phyloP scores from a whole-genome alignment of 2,113 vertebrate genomes.

The Chunga burmeisteri region DNA sequence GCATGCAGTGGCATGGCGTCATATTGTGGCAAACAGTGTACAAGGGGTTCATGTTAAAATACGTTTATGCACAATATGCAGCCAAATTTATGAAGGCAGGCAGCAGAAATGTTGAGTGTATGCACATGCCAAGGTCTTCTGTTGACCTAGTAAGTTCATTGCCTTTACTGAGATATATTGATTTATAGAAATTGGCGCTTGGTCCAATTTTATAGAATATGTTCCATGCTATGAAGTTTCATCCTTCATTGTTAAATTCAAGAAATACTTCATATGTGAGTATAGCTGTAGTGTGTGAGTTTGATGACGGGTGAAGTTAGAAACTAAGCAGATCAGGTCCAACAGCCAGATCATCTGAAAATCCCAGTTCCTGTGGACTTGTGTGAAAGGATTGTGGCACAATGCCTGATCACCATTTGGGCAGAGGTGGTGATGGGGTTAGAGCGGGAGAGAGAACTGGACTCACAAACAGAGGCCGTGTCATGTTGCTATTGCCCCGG shows the following conservation, averaged over 20 bases:
- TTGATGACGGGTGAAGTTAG: neutral
- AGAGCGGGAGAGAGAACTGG: neutral
- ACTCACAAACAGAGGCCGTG: accelerated
- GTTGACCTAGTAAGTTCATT: neutral
- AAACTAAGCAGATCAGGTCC: neutral
- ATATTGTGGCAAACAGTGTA: neutral
- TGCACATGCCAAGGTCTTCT: neutral
- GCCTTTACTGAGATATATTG: neutral
- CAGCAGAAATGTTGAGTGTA: neutral
- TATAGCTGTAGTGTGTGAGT: neutral
- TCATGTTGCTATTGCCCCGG: neutral
- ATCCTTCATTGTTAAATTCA: neutral
- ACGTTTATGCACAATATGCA: accelerated
- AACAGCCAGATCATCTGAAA: neutral
- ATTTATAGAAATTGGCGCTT: neutral
- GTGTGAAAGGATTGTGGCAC: neutral
- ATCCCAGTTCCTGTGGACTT: neutral
- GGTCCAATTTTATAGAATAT: neutral
- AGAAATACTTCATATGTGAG: neutral
- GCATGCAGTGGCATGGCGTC: neutral
- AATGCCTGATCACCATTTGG: neutral
- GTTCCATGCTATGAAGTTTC: neutral
- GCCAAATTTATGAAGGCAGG: neutral
- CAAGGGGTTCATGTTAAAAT: neutral
- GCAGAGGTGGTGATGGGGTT: neutral